phyloP scores from a whole-genome alignment of 2,888 invertebrate species.

The Coenonympha arcania region DNA sequence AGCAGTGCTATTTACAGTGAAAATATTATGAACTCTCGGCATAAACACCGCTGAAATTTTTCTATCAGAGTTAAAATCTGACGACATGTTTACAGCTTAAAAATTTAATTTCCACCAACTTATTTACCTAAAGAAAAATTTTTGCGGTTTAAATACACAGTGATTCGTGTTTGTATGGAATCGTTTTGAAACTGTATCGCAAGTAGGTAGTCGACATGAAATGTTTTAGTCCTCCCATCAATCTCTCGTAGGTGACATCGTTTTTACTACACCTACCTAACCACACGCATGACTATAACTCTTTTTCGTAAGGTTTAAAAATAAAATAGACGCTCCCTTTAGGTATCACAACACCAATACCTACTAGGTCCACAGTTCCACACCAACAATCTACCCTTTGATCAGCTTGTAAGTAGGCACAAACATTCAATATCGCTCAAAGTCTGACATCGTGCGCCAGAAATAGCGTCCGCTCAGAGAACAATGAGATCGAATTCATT shows the following conservation, averaged over 20 bases:
- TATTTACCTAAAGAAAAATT: slow-evolving; percentile 21
- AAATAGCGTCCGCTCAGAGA: slow-evolving; percentile 7
- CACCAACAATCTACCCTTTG: slow-evolving; percentile 6
- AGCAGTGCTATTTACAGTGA: slow-evolving; percentile 10
- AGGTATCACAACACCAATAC: slow-evolving; percentile 2
- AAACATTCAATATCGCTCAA: slow-evolving; percentile 21
- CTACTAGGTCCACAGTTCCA: too few species aligned
- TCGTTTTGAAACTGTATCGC: slow-evolving; percentile 7
- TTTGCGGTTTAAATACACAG: slow-evolving; percentile 19
- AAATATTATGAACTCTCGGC: slow-evolving; percentile 10
- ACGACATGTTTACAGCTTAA: neutral
- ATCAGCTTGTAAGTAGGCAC: slow-evolving; percentile 25
- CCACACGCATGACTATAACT: slow-evolving; percentile 25
- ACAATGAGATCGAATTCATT: neutral
- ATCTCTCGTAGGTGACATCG: slow-evolving; percentile 12
- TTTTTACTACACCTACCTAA: slow-evolving; percentile 5
- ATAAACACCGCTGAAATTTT: slow-evolving; percentile 29
- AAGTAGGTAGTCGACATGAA: slow-evolving; percentile 5
- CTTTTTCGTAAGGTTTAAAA: slow-evolving; percentile 10
- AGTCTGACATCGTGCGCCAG: slow-evolving; percentile 9
- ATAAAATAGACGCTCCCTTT: neutral
- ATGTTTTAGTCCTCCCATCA: neutral
- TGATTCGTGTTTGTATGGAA: slow-evolving; percentile 21
- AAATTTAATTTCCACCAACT: neutral
- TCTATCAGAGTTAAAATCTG: slow-evolving; percentile 6